A percentile compares a stretch with the other conserved stretches of the same genome.
Conservation (phyloP, 64 coral and sea anemone genomes). For the Stichodactyla helianthus region DNA sequence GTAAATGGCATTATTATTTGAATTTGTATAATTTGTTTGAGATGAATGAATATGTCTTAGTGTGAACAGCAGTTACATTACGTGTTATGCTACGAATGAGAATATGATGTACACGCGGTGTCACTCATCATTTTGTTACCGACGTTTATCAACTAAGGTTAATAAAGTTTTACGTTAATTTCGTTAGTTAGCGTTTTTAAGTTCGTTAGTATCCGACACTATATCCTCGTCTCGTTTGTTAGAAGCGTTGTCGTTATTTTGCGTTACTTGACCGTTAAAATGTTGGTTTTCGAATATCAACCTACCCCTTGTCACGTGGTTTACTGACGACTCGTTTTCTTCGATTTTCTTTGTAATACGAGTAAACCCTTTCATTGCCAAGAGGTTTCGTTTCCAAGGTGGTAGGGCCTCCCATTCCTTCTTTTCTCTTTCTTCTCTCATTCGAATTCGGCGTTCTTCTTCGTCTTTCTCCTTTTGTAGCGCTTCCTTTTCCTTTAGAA, state of each 20-base stretch:
- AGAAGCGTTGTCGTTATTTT: background rate
- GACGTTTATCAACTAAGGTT: too few relatives aligned
- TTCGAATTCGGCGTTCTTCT: background rate
- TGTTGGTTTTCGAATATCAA: background rate
- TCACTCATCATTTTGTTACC: too few relatives aligned
- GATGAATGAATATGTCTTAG: too few relatives aligned
- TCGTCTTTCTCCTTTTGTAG: background rate
- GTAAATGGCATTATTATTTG: too few relatives aligned
- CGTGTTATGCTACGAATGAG: background rate
- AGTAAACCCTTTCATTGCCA: background rate
- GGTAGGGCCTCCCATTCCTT: conserved; percentile 10
- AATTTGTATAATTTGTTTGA: too few relatives aligned
- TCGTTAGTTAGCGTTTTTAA: background rate
- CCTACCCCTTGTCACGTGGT: conserved; percentile 5
- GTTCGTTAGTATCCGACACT: background rate
- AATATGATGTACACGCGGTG: too few relatives aligned
- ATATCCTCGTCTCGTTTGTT: background rate
- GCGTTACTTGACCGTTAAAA: background rate
- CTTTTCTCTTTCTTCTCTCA: conserved; percentile 4
- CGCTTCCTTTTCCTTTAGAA: background rate
- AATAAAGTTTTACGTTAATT: background rate
- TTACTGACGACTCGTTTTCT: background rate
- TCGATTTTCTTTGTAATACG: conserved; percentile 1
- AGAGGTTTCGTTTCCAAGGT: background rate
- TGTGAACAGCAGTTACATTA: too few relatives aligned